Conservation (phyloP, 2,113 vertebrate genomes). For the Labeo catla region DNA sequence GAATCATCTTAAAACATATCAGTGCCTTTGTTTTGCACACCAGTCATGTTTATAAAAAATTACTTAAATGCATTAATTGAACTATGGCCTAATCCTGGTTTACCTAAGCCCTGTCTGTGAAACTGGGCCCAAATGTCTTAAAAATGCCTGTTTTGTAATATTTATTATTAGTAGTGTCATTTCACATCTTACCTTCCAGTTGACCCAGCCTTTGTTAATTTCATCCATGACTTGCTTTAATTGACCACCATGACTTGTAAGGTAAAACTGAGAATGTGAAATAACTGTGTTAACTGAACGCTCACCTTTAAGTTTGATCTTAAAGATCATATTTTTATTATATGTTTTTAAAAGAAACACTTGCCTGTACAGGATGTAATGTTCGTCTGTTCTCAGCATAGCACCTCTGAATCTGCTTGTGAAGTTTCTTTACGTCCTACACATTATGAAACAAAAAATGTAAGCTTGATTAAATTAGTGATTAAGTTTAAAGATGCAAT, state of each 20-base stretch:
- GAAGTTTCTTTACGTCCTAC: conserved; percentile 94
- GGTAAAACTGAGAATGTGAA: conserved; percentile 80
- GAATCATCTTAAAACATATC: too few relatives aligned
- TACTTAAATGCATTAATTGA: too few relatives aligned
- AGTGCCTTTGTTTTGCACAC: too few relatives aligned
- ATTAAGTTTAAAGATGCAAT: neutral
- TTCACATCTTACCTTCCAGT: conserved; percentile 89
- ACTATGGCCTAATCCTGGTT: too few relatives aligned
- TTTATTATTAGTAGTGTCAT: conserved; percentile 22
- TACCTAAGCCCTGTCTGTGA: too few relatives aligned
- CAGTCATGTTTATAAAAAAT: too few relatives aligned
- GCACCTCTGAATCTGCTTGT: conserved; percentile 97
- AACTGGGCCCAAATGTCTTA: too few relatives aligned
- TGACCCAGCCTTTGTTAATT: conserved; percentile 95
- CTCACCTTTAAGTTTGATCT: neutral
- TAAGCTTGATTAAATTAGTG: neutral
- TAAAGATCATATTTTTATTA: neutral
- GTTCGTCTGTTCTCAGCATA: conserved; percentile 94
- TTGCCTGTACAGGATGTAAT: conserved; percentile 88
- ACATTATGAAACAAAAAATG: conserved; percentile 16
- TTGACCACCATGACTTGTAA: conserved; percentile 93
- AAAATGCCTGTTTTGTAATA: neutral
- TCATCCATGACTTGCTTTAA: conserved; percentile 94
- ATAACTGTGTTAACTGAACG: neutral
- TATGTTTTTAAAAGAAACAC: conserved; percentile 22